phyloP scores from a whole-genome alignment of 2,888 invertebrate genomes.

The Escarpia spicata region DNA sequence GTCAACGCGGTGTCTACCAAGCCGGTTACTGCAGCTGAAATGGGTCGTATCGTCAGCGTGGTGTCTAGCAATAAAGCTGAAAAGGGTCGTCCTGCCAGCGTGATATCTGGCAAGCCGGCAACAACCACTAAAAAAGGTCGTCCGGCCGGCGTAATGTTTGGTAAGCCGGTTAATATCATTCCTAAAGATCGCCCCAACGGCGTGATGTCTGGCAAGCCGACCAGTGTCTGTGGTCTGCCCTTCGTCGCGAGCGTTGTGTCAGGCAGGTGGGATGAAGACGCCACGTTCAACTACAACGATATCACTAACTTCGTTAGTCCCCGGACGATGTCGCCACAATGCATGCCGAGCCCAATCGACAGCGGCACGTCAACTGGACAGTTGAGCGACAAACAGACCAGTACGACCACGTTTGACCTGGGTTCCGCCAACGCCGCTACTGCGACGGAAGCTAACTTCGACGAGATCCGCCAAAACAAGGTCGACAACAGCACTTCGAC shows the following conservation, averaged over 20 bases:
- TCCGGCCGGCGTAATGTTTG: no score
- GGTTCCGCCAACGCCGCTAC: neutral
- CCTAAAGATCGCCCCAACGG: no score
- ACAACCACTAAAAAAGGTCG: no score
- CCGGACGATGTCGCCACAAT: neutral
- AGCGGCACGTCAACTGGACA: neutral
- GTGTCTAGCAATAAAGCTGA: neutral
- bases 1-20: neutral
- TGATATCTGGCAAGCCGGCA: no score
- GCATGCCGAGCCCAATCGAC: neutral
- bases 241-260: neutral
- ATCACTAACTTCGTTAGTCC: neutral
- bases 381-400: neutral
- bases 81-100: no score
- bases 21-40: neutral
- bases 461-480: neutral
- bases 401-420: neutral
- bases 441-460: neutral
- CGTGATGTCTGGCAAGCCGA: neutral
- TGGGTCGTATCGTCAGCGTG: neutral
- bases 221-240: neutral
- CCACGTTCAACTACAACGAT: neutral
- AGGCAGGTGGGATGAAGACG: neutral
- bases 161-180: no score
- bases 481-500: slow-evolving; percentile 13